Conservation (phyloP, 2,888 invertebrate species). For the Chymomyza fuscimana region DNA sequence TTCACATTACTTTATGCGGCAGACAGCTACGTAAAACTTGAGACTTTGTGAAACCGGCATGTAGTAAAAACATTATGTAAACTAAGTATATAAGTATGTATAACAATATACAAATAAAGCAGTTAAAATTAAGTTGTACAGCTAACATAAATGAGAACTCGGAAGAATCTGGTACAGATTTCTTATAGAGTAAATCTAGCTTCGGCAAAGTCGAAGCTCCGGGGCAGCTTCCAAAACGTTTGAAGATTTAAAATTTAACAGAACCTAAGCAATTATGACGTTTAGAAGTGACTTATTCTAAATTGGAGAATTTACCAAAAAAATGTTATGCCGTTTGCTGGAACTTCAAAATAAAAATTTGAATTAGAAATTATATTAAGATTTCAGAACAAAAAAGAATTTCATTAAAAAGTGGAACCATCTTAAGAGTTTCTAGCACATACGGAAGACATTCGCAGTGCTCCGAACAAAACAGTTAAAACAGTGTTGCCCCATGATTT, state of each 20-base stretch:
- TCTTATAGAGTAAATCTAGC: neutral
- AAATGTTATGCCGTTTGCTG: too few relatives aligned
- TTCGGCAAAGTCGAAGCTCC: constrained; percentile 17
- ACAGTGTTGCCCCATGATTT: too few relatives aligned
- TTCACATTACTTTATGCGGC: neutral
- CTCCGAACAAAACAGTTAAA: too few relatives aligned
- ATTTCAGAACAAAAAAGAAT: too few relatives aligned
- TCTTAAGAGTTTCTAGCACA: too few relatives aligned
- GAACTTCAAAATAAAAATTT: too few relatives aligned
- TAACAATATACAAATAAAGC: neutral
- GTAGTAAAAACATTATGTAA: neutral
- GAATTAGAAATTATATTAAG: too few relatives aligned
- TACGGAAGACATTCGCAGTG: too few relatives aligned
- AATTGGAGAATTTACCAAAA: too few relatives aligned
- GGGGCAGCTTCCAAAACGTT: neutral
- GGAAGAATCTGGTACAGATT: neutral
- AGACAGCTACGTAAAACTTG: neutral
- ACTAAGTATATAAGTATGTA: neutral
- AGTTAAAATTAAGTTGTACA: neutral
- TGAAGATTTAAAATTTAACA: neutral
- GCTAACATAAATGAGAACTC: neutral
- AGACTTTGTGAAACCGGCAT: neutral
- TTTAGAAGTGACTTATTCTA: too few relatives aligned
- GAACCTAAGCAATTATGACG: too few relatives aligned
- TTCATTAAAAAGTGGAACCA: too few relatives aligned